phyloP scores from a whole-genome alignment of 1,140 invertebrate species.

The Panulirus ornatus region DNA sequence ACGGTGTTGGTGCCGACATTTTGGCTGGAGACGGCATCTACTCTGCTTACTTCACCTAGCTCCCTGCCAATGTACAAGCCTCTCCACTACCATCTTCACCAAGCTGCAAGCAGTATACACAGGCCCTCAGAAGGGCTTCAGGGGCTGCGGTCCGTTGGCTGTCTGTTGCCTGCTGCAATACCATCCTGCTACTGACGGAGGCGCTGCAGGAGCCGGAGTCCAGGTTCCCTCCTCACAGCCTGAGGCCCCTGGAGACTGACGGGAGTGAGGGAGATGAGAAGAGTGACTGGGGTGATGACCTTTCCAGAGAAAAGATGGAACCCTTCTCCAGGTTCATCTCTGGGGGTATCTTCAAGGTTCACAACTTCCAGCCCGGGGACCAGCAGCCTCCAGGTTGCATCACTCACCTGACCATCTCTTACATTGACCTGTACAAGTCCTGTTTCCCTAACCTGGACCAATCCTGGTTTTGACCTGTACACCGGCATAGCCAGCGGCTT shows the following conservation, averaged over 20 bases:
- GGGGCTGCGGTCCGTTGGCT: too few species aligned
- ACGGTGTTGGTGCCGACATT: slow-evolving; percentile 61
- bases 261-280: too few species aligned
- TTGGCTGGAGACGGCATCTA: slow-evolving; percentile 67
- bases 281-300: too few species aligned
- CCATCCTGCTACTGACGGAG: not conserved
- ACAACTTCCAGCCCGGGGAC: slow-evolving; percentile 60
- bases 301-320: slow-evolving; percentile 1
- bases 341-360: slow-evolving; percentile 52
- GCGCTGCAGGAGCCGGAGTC: not conserved
- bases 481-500: slow-evolving; percentile 41
- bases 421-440: slow-evolving; percentile 15
- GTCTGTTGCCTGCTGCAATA: not conserved
- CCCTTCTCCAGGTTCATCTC: slow-evolving; percentile 42
- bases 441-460: slow-evolving; percentile 72
- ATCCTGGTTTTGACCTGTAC: slow-evolving; percentile 72
- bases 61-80: slow-evolving; percentile 59
- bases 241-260: not conserved
- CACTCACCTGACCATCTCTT: slow-evolving; percentile 48
- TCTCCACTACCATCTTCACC: slow-evolving; percentile 48
- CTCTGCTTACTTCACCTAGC: slow-evolving; percentile 68
- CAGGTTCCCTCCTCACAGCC: not conserved
- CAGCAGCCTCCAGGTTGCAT: slow-evolving; percentile 53
- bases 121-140: too few species aligned
- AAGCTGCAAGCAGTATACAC: too few species aligned